Evolutionary conservation across 2,888 invertebrate species (phyloP), one percentile per base, ranked within the genome.

Genomic region (Eupeodes latifasciatus): DNA sequence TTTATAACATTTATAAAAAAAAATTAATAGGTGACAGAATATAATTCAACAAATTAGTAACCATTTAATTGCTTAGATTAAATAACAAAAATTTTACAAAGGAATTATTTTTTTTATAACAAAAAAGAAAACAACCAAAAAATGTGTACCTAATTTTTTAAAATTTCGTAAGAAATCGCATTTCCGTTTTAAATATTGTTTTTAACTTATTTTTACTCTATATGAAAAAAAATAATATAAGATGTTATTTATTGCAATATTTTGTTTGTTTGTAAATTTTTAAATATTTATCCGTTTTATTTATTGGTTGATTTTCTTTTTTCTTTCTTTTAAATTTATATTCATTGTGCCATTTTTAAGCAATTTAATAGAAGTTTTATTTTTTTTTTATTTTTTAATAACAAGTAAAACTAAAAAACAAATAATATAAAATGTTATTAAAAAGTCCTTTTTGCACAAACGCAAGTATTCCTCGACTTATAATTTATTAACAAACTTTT

Each of bases 281-380:
- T 27, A 27, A 27, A 27, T 85, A 81, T 74, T 11, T 75, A 62
- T 59, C 72, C 80, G 71, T 74, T 69, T 69, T 76, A 53, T 72
- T 89, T 69, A 80, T 84, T 89, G 89, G 83, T 78, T 84, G 81
- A 59, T 87, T 90, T 85, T 86, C 80, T 89, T 82, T 47, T 80
- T 80, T 80, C 44, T 87, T 79, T 82, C 72, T 12, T 71, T 67
- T 61, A 76, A 80, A 75, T 81, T 81, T 77, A 44, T 69, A 40
- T 19, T 19, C 67, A 67, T 49, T 84, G 81, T 82, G 64, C 69
- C 79, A 85, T 88, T 82, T 69, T 71, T 75, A 59, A 61, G 76
- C 5, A 27, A 74, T 78, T 40, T 77, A 59, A 14, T 14, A 59
- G 19, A 57, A 36, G 53, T 19, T n/a, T 36, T 27, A 27, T 2